These are phyloP conservation scores for Neodiprion fabricii DNA, from an alignment of 1,140 invertebrate genomes.

Conservation along the genomic window DNA sequence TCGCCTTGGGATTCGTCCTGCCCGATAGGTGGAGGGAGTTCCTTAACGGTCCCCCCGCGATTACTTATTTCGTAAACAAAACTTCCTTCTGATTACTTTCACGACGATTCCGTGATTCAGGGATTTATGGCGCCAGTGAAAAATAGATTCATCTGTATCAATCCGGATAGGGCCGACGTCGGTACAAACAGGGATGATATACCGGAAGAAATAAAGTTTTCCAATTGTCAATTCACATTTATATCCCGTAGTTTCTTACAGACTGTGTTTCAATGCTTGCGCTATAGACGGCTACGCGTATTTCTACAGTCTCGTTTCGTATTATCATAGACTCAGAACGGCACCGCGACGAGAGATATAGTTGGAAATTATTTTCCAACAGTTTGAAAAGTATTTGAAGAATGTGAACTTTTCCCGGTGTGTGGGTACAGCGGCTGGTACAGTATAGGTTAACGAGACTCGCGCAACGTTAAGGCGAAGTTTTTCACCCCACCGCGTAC, in stretches of 20 bases:
- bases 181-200: too few relatives aligned
- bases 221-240: slow-evolving; percentile 4
- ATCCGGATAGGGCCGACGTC: too few relatives aligned
- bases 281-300: too few relatives aligned
- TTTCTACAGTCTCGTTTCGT: too few relatives aligned
- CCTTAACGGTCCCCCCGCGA: not conserved
- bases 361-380: not conserved
- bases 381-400: not conserved
- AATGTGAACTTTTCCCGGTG: not conserved
- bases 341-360: not conserved
- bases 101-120: not conserved
- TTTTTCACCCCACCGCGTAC: not conserved
- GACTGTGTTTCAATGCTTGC: too few relatives aligned
- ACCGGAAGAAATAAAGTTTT: not conserved
- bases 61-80: slow-evolving; percentile 5
- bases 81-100: not conserved
- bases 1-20: not conserved
- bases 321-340: not conserved
- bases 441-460: not conserved
- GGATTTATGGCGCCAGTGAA: not conserved
- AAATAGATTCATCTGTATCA: too few relatives aligned
- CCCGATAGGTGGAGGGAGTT: not conserved
- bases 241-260: not conserved
- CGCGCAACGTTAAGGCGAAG: not conserved
- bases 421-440: too few relatives aligned